Base-by-base conservation (phyloP, 2,888 invertebrate genomes). In the Andricus curvator region DNA sequence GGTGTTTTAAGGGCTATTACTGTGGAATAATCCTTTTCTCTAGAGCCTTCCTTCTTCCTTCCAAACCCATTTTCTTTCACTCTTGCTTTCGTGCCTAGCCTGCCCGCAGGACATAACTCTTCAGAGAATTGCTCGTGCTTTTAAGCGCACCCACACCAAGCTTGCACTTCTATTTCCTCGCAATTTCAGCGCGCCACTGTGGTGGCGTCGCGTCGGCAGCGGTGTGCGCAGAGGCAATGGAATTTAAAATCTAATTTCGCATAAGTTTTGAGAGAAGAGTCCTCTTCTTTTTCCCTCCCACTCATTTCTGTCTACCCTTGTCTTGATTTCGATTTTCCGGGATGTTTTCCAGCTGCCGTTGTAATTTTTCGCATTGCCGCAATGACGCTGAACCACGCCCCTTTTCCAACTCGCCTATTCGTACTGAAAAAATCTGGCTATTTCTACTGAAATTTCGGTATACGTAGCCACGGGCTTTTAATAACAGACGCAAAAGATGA, bases 221-320 rank as follows among this genome's bases (percentile, higher is more conserved):
- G 79, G 70, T 78, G 81, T 78, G 74, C 37, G 51, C 51, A 77
- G 77, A 62, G 64, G 84, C 82, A 82, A 84, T 80, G 83, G 85
- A 90, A 90, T 90, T 90, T 88, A 88, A 90, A 89, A 88, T 88
- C 88, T 88, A 90, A 90, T 90, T 90, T 89, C 85, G 84, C 84
- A 84, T 86, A 88, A 90, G 86, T 89, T 90, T 89, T 85, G 84
- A 84, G 84, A 86, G 85, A 82, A 84, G 82, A 79, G 81, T 79
- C 67, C 82, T 60, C 48, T 80, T 17, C 78, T 79, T 44, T 62
- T 20, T 60, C 25, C 22, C 60, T 78, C 78, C 48, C 33, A 20
- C 76, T 48, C 37, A 67, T 48, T 22, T 68, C 22, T 51, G 62
- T 37, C 25, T 20, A 33, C 64, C 76, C 77, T 78, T 70, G 78